Evolutionary conservation across 1,140 invertebrate species (phyloP).

Genomic region (Zaprionus africanus): DNA sequence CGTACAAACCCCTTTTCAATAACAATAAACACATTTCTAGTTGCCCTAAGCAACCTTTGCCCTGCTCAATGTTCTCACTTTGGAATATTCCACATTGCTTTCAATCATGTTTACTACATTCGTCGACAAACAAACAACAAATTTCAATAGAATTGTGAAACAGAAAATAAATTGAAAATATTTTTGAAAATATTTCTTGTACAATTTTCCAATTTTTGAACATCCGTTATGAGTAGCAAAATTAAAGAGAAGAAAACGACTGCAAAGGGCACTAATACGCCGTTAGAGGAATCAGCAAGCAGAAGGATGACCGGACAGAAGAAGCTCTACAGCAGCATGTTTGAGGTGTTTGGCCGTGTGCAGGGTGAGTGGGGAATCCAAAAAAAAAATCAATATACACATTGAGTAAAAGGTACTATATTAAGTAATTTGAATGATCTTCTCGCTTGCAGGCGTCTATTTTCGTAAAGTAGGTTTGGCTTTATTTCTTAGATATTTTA

Average conservation of each 20-base stretch:
- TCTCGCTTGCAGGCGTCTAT: slow-evolving; percentile 36
- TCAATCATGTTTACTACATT: slow-evolving; percentile 1
- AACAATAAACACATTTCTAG: background rate
- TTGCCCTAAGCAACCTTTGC: background rate
- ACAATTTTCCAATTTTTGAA: background rate
- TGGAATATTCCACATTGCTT: background rate
- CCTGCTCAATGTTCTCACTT: background rate
- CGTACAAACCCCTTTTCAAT: background rate
- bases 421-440: background rate
- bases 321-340: slow-evolving; percentile 48
- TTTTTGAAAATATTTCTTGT: background rate
- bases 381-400: too few relatives aligned
- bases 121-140: background rate
- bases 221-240: slow-evolving; percentile 51
- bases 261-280: background rate
- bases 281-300: background rate
- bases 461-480: slow-evolving; percentile 57
- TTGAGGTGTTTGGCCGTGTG: slow-evolving; percentile 58
- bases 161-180: background rate
- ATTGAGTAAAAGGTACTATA: background rate
- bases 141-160: slow-evolving; percentile 4
- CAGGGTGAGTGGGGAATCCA: slow-evolving; percentile 42
- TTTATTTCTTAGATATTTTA: background rate
- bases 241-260: slow-evolving; percentile 45
- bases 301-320: background rate